These are phyloP conservation scores for human (Homo sapiens) DNA, from an alignment of 2,113 vertebrate genomes.

Conservation along the genomic window GRCh38 chr12:121471001-121471500, in stretches of 20 bases:
- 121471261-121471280: constrained; percentile 16
- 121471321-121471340: constrained; percentile 13
- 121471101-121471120: background rate
- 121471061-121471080: constrained; percentile 5
- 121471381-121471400: background rate
- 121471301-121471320: background rate
- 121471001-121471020: background rate
- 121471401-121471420: background rate
- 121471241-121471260: background rate
- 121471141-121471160: background rate
- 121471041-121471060: background rate
- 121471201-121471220: background rate
- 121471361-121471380: background rate
- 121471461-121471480: background rate
- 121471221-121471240: background rate
- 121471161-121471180: background rate
- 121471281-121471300: background rate
- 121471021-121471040: background rate
- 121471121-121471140: background rate
- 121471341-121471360: constrained; percentile 35
- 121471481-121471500: background rate
- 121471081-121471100: background rate
- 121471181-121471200: background rate
- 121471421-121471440: background rate
- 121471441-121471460: background rate